Percentiles rank a stretch among this genome's conserved stretches.
Evolutionary conservation across 1,140 invertebrate species (phyloP).

Genomic region (Heterodera schachtii): DNA sequence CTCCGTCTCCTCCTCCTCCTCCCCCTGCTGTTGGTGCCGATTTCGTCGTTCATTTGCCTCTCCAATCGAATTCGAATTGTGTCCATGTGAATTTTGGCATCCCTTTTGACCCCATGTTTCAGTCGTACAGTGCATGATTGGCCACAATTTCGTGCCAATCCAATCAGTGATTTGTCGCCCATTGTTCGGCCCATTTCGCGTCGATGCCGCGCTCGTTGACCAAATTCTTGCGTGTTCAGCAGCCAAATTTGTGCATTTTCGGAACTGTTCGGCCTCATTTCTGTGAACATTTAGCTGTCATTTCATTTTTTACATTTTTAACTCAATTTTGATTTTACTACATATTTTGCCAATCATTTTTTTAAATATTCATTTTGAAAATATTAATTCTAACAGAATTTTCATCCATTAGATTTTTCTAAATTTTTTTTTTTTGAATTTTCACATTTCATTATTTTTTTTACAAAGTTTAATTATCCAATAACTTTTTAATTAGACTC

Average conservation of each 20-base stretch:
- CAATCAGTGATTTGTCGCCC: constrained; percentile 29
- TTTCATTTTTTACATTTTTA: no score
- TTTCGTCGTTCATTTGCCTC: neutral
- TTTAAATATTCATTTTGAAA: no score
- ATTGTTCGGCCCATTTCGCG: neutral
- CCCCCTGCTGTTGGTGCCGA: constrained; percentile 1
- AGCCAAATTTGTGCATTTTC: constrained; percentile 43
- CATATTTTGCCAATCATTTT: no score
- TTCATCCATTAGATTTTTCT: no score
- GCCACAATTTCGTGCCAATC: constrained; percentile 52
- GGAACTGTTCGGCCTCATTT: constrained; percentile 1
- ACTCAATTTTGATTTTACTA: no score
- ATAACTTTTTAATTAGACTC: no score
- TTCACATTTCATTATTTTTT: no score
- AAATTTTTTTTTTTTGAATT: no score
- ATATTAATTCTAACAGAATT: no score
- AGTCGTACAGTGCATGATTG: constrained; percentile 46
- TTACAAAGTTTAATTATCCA: no score
- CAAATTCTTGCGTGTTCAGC: constrained; percentile 39
- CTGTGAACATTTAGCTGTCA: neutral
- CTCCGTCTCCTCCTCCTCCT: constrained; percentile 35
- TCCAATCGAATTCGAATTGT: constrained; percentile 17
- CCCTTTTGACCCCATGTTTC: constrained; percentile 34
- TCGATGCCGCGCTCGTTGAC: constrained; percentile 15
- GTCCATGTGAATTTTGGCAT: constrained; percentile 25